These are phyloP conservation scores for Drosophila hydei DNA, from an alignment of 1,140 invertebrate species.

Conservation along the genomic window DNA sequence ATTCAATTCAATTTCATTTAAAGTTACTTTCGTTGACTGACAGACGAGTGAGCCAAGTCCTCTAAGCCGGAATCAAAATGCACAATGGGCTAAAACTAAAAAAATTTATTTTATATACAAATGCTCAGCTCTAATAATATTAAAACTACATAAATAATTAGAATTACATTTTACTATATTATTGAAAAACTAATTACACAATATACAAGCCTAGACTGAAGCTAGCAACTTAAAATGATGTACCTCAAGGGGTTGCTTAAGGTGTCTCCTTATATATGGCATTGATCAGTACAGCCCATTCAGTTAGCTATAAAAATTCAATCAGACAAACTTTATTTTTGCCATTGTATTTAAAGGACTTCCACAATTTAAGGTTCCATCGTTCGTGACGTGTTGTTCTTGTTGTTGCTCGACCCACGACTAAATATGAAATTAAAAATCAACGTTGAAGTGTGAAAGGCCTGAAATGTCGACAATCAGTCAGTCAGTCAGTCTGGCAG, in stretches of 20 bases:
- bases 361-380: conserved; percentile 16
- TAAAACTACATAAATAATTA: background rate
- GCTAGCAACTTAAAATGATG: too few species aligned
- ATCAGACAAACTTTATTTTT: too few species aligned
- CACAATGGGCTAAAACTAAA: conserved; percentile 45
- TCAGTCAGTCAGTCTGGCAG: background rate
- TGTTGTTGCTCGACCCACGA: conserved; percentile 34
- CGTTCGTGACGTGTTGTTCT: conserved; percentile 36
- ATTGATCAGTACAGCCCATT: too few species aligned
- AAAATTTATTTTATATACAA: background rate
- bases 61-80: conserved; percentile 41
- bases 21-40: conserved; percentile 81
- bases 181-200: too few species aligned
- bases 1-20: conserved; percentile 83
- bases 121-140: too few species aligned
- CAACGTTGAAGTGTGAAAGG: conserved; percentile 79
- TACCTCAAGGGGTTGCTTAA: too few species aligned
- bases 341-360: background rate
- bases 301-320: background rate
- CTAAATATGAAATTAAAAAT: conserved; percentile 83
- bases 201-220: too few species aligned
- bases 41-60: conserved; percentile 71
- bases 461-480: conserved; percentile 60
- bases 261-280: too few species aligned
- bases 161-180: too few species aligned